phyloP scores from a whole-genome alignment of 2,113 vertebrate genomes.

The Chrysochloris asiatica region DNA sequence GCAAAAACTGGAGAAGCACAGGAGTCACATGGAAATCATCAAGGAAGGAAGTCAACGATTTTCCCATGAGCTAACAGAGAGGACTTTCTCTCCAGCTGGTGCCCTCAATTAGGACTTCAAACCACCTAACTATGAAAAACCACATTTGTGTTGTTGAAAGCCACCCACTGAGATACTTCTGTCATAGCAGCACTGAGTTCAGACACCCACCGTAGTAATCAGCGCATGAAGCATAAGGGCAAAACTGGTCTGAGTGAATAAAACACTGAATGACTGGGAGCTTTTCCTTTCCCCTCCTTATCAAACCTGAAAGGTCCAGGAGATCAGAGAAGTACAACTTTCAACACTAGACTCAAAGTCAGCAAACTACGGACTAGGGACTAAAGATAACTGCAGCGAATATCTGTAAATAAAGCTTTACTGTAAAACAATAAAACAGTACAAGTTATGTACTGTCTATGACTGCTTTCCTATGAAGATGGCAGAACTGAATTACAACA shows the following conservation, averaged over 20 bases:
- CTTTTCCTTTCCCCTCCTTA: neutral
- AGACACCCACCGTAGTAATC: neutral
- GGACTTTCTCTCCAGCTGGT: neutral
- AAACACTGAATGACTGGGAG: neutral
- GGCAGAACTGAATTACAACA: neutral
- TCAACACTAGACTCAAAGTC: neutral
- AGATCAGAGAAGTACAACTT: neutral
- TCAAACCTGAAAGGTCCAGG: neutral
- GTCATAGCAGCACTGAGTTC: neutral
- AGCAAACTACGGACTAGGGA: neutral
- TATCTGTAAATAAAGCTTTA: neutral
- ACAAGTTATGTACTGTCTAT: neutral
- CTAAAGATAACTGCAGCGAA: neutral
- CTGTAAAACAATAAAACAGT: neutral
- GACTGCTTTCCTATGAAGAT: neutral
- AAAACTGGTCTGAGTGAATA: conserved; percentile 6
- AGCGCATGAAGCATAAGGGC: neutral
- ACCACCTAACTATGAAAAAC: neutral
- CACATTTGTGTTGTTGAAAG: neutral
- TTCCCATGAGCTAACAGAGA: neutral
- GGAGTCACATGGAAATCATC: neutral
- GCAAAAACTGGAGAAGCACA: neutral
- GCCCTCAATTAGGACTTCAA: neutral
- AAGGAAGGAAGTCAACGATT: neutral
- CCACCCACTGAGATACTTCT: neutral